phyloP scores from a whole-genome alignment of 2,888 invertebrate species.

The Lasioglossum figueresi region DNA sequence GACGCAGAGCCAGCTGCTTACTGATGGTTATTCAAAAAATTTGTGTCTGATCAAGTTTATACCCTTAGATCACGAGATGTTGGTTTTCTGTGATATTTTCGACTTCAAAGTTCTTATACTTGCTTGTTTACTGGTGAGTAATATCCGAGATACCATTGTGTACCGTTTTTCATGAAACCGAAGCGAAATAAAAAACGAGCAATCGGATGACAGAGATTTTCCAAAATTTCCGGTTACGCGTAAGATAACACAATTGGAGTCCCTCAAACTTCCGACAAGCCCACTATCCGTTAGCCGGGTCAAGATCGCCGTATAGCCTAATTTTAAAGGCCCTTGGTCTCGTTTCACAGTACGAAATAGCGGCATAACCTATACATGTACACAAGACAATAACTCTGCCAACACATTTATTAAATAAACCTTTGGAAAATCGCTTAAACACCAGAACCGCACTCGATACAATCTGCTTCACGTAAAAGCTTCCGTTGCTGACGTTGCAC shows the following conservation, averaged over 20 bases:
- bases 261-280: constrained; percentile 23
- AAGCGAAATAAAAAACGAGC: not conserved
- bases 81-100: constrained; percentile 76
- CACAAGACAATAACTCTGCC: constrained; percentile 35
- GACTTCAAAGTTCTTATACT: constrained; percentile 79
- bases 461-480: not conserved
- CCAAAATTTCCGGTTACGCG: constrained; percentile 38
- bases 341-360: not conserved
- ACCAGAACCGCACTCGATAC: not conserved
- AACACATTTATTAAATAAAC: constrained; percentile 36
- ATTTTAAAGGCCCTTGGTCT: not conserved
- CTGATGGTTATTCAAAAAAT: constrained; percentile 73
- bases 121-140: constrained; percentile 82
- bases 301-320: not conserved
- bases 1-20: constrained; percentile 61
- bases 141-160: not conserved
- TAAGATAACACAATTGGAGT: constrained; percentile 60
- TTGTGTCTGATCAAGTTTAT: constrained; percentile 74
- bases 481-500: not conserved
- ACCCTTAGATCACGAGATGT: constrained; percentile 78
- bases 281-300: constrained; percentile 25
- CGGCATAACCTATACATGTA: constrained; percentile 55
- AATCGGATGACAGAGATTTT: constrained; percentile 6
- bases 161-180: not conserved
- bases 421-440: not conserved